Evolutionary conservation across 92 coral and sea anemone species (phyloP).

Genomic region (Epizoanthus ramosus): DNA sequence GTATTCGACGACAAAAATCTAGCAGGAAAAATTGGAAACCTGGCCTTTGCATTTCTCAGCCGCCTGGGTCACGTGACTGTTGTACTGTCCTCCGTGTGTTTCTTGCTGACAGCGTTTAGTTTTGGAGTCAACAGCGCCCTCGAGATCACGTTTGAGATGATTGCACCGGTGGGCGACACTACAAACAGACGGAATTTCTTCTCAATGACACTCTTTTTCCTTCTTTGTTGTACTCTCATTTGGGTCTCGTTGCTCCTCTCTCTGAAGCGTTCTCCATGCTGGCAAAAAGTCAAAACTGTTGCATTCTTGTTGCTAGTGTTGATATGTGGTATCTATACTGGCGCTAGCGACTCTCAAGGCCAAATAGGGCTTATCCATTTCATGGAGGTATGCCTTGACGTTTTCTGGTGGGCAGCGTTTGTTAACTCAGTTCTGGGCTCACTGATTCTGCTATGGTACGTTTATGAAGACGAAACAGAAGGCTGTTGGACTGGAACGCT

Average conservation of each 20-base stretch:
- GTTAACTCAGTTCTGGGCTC: conserved; percentile 57
- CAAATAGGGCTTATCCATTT: conserved; percentile 51
- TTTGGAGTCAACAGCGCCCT: conserved; percentile 73
- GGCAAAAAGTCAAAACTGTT: conserved; percentile 34
- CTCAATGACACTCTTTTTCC: conserved; percentile 52
- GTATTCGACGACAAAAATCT: conserved; percentile 2
- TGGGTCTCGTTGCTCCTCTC: conserved; percentile 60
- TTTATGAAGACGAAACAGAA: conserved; percentile 51
- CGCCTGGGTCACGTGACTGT: conserved; percentile 56
- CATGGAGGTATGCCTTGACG: conserved; percentile 49
- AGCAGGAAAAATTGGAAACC: neutral
- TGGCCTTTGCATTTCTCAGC: conserved; percentile 40
- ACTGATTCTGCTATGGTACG: conserved; percentile 48
- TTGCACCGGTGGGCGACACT: conserved; percentile 60
- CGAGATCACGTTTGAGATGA: conserved; percentile 69
- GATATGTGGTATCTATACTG: conserved; percentile 55
- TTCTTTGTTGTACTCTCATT: conserved; percentile 55
- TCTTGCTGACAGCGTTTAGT: conserved; percentile 72
- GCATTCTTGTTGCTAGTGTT: conserved; percentile 50
- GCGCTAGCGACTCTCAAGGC: conserved; percentile 13
- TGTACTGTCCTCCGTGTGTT: conserved; percentile 53
- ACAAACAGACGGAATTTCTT: conserved; percentile 42
- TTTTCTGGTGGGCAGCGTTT: conserved; percentile 69
- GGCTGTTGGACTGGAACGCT: conserved; percentile 38
- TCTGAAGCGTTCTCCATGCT: conserved; percentile 56